These are phyloP conservation scores for Silurus lanzhouensis DNA, from an alignment of 2,797 vertebrate genomes.

Conservation along the genomic window DNA sequence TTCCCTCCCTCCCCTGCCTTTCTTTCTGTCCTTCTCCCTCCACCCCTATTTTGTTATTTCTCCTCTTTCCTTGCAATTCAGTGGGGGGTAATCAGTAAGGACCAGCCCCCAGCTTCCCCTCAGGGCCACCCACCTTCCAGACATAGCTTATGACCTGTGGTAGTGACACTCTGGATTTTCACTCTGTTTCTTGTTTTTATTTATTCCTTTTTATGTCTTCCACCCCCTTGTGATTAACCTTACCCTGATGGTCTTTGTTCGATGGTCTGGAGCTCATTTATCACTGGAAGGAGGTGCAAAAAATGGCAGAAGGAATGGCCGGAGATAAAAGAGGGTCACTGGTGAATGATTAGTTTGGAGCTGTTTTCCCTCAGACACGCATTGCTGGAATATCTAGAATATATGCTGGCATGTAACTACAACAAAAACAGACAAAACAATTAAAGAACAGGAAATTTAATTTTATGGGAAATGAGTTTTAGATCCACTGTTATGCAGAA, in stretches of 20 bases:
- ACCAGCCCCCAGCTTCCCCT: conserved; percentile 47
- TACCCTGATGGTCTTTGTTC: conserved; percentile 51
- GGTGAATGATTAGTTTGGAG: conserved; percentile 65
- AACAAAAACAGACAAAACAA: background rate
- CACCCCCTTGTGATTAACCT: background rate
- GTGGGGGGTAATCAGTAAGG: conserved; percentile 51
- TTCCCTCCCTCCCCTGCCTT: conserved; percentile 58
- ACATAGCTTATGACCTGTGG: conserved; percentile 35
- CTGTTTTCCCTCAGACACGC: conserved; percentile 69
- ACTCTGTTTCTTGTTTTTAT: conserved; percentile 52
- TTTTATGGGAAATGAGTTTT: background rate
- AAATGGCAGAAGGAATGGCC: conserved; percentile 11
- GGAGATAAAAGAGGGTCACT: conserved; percentile 60
- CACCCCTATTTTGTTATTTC: conserved; percentile 45
- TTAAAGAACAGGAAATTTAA: background rate
- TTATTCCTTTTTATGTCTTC: background rate
- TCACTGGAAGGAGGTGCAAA: conserved; percentile 2
- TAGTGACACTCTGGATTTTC: conserved; percentile 52
- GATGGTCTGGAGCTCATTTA: conserved; percentile 30
- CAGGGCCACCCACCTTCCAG: conserved; percentile 63
- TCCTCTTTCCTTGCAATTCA: conserved; percentile 60
- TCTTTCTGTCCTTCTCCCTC: conserved; percentile 32
- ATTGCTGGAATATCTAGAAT: conserved; percentile 67
- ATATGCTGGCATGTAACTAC: background rate
- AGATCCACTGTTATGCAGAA: background rate